Percentiles rank a stretch among this genome's conserved stretches.
Conservation (phyloP, 2,888 invertebrate genomes). For the Sminthurinus aureus region DNA sequence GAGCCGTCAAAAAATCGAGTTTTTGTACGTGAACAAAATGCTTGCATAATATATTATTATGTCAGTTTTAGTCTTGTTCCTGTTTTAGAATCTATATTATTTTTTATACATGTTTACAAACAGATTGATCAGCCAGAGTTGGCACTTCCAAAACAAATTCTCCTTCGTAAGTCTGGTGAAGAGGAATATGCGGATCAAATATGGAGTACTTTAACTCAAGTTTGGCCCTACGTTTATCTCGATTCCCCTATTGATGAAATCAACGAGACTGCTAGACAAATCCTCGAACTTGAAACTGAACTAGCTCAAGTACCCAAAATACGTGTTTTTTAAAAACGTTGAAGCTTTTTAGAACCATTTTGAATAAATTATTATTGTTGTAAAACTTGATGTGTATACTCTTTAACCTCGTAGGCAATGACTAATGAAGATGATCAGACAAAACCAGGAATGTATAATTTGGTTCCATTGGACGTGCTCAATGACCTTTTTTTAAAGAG, state of each 20-base stretch:
- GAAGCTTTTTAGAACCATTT: neutral
- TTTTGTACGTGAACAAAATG: slow-evolving; percentile 71
- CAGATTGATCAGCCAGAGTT: slow-evolving; percentile 55
- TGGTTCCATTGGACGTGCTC: slow-evolving; percentile 49
- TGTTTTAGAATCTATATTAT: too few relatives aligned
- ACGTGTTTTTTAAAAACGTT: too few relatives aligned
- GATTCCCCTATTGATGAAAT: neutral
- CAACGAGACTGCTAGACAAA: slow-evolving; percentile 41
- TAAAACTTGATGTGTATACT: neutral
- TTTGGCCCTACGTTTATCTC: neutral
- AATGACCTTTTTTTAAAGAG: slow-evolving; percentile 43
- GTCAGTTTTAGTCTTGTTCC: too few relatives aligned
- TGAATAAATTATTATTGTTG: too few relatives aligned
- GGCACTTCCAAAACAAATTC: slow-evolving; percentile 47
- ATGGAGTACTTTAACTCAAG: slow-evolving; percentile 31
- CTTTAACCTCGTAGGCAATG: slow-evolving; percentile 43
- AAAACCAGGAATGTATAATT: slow-evolving; percentile 53
- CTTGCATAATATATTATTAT: too few relatives aligned
- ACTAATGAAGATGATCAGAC: slow-evolving; percentile 51
- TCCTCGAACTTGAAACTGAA: slow-evolving; percentile 50
- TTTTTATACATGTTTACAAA: neutral
- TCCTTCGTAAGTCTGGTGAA: slow-evolving; percentile 4
- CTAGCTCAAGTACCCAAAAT: slow-evolving; percentile 52
- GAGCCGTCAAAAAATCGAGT: slow-evolving; percentile 75
- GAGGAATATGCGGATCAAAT: slow-evolving; percentile 46